phyloP scores from a whole-genome alignment of 2,888 invertebrate genomes.

The Drosophila meridiana region DNA sequence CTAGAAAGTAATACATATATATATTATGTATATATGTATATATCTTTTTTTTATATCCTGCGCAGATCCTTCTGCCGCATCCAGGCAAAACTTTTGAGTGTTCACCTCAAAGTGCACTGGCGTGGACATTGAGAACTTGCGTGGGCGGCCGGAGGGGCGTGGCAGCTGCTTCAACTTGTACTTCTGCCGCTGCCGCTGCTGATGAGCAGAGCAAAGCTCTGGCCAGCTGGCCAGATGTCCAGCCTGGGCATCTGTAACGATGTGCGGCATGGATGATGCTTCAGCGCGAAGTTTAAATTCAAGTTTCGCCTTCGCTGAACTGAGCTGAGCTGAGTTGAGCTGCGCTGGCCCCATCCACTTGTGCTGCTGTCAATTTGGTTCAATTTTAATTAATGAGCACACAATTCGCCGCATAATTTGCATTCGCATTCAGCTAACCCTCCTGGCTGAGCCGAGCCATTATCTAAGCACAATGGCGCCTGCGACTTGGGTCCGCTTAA shows the following conservation, averaged over 20 bases:
- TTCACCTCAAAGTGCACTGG: slow-evolving; percentile 78
- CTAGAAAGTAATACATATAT: slow-evolving; percentile 58
- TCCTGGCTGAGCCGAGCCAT: slow-evolving; percentile 56
- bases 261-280: slow-evolving; percentile 39
- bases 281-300: slow-evolving; percentile 16
- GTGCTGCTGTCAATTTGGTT: slow-evolving; percentile 64
- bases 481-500: slow-evolving; percentile 73
- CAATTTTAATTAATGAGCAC: slow-evolving; percentile 80
- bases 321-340: neutral
- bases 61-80: slow-evolving; percentile 26
- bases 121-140: slow-evolving; percentile 67
- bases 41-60: slow-evolving; percentile 33
- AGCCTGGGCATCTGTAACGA: slow-evolving; percentile 17
- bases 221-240: neutral
- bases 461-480: slow-evolving; percentile 74
- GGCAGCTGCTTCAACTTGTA: slow-evolving; percentile 24
- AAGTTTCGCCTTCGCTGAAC: slow-evolving; percentile 12
- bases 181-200: neutral
- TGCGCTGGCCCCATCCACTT: neutral
- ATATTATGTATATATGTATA: slow-evolving; percentile 51
- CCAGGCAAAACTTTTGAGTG: slow-evolving; percentile 67
- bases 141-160: slow-evolving; percentile 33
- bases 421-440: slow-evolving; percentile 50
- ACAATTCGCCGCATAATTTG: slow-evolving; percentile 77
- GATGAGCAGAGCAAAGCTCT: slow-evolving; percentile 1